These are phyloP conservation scores for Lemur catta DNA, from an alignment of 2,797 vertebrate genomes.

Conservation along the genomic window DNA sequence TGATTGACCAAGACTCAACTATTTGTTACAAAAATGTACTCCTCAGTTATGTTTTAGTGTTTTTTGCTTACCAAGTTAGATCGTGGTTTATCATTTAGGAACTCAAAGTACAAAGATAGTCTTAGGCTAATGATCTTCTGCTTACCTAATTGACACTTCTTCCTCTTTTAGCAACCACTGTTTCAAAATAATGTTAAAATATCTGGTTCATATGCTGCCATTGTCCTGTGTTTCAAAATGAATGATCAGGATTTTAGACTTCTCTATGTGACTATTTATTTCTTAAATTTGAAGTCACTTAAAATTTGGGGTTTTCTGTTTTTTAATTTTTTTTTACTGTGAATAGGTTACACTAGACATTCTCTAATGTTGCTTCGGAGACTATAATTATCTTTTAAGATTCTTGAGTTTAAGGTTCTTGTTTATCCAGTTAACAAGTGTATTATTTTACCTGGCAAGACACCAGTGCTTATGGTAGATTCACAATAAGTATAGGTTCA, in stretches of 20 bases:
- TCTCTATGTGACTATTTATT: not conserved
- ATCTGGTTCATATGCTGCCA: not conserved
- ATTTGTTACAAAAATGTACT: not conserved
- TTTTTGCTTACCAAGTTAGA: not conserved
- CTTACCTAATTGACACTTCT: not conserved
- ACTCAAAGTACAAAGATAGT: not conserved
- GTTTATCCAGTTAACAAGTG: not conserved
- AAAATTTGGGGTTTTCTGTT: not conserved
- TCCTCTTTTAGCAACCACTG: not conserved
- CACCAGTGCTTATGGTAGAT: not conserved
- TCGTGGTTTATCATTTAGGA: not conserved
- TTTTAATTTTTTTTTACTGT: not conserved
- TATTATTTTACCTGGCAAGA: not conserved
- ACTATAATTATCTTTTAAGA: not conserved
- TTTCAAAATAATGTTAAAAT: conserved; percentile 29
- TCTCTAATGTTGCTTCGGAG: not conserved
- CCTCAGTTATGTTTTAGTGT: not conserved
- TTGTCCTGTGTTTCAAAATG: not conserved
- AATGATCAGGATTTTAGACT: not conserved
- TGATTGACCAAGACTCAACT: not conserved
- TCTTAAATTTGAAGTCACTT: not conserved
- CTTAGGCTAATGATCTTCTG: not conserved
- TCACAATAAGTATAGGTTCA: not conserved
- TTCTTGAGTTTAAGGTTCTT: not conserved
- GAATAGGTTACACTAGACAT: not conserved